Conservation (phyloP, 1,140 invertebrate genomes). For the Pissodes strobi region DNA sequence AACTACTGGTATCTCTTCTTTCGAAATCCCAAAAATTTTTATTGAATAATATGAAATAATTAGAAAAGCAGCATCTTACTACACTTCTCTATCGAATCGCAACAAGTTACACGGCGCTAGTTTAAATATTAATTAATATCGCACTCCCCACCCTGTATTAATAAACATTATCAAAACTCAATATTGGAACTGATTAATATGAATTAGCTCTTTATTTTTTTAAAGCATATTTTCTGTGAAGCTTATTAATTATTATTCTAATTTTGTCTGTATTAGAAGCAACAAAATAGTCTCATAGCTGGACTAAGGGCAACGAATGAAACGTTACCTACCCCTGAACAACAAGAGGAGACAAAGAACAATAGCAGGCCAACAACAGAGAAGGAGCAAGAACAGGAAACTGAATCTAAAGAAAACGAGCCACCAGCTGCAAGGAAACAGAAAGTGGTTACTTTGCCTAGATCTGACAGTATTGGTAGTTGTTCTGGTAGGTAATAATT, state of each 20-base stretch:
- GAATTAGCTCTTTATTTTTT: too few species aligned
- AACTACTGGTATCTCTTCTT: too few species aligned
- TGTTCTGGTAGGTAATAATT: constrained; percentile 58
- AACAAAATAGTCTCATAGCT: constrained; percentile 89
- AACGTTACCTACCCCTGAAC: constrained; percentile 61
- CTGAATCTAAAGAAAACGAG: constrained; percentile 53
- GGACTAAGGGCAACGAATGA: constrained; percentile 91
- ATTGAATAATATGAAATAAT: too few species aligned
- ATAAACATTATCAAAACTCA: too few species aligned
- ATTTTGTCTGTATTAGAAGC: constrained; percentile 68
- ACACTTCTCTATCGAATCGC: too few species aligned
- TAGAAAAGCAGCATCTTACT: too few species aligned
- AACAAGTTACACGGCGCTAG: too few species aligned
- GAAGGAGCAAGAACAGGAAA: constrained; percentile 56
- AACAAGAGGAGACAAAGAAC: constrained; percentile 67
- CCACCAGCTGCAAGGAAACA: constrained; percentile 54
- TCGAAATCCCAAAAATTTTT: too few species aligned
- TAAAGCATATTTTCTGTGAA: too few species aligned
- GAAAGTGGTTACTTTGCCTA: constrained; percentile 62
- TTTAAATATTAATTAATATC: too few species aligned
- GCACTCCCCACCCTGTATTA: too few species aligned
- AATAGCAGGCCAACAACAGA: constrained; percentile 18
- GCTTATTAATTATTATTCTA: neutral
- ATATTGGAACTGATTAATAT: too few species aligned
- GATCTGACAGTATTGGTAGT: constrained; percentile 82